phyloP scores from a whole-genome alignment of 2,888 invertebrate genomes.

The Drosophila kambysellisi region DNA sequence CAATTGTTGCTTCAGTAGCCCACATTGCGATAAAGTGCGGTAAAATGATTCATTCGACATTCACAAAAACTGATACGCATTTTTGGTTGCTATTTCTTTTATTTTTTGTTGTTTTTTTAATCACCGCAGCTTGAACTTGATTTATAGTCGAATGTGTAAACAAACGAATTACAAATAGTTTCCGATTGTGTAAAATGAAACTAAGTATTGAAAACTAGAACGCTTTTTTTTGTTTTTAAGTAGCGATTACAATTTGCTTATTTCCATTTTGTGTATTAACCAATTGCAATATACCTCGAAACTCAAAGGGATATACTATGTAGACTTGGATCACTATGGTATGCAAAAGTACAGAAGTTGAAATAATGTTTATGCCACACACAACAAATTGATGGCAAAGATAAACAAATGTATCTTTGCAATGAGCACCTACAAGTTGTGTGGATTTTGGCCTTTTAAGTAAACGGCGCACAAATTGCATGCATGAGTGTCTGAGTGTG shows the following conservation, averaged over 20 bases:
- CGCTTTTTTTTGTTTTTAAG: too few species aligned
- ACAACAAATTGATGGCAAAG: conserved; percentile 9
- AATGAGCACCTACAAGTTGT: conserved; percentile 18
- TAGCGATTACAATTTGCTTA: not conserved
- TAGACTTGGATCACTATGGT: not conserved
- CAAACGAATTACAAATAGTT: conserved; percentile 37
- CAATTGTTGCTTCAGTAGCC: conserved; percentile 5
- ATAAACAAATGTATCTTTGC: conserved; percentile 15
- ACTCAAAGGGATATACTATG: not conserved
- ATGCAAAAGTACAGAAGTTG: not conserved
- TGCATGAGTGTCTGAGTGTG: conserved; percentile 16
- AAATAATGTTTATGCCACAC: conserved; percentile 23
- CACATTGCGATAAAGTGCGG: conserved; percentile 12
- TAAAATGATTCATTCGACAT: conserved; percentile 12
- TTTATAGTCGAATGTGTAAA: conserved; percentile 41
- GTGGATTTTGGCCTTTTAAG: conserved; percentile 26
- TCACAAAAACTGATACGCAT: not conserved
- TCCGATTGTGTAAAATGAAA: conserved; percentile 18
- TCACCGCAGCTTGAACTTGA: conserved; percentile 28
- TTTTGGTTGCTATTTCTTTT: not conserved
- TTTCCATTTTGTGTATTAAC: not conserved
- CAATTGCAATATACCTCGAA: not conserved
- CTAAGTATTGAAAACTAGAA: not conserved
- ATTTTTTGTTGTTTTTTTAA: not conserved
- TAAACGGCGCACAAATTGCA: conserved; percentile 46